Conservation (phyloP, 2,113 vertebrate species). For the Bungarus multicinctus region DNA sequence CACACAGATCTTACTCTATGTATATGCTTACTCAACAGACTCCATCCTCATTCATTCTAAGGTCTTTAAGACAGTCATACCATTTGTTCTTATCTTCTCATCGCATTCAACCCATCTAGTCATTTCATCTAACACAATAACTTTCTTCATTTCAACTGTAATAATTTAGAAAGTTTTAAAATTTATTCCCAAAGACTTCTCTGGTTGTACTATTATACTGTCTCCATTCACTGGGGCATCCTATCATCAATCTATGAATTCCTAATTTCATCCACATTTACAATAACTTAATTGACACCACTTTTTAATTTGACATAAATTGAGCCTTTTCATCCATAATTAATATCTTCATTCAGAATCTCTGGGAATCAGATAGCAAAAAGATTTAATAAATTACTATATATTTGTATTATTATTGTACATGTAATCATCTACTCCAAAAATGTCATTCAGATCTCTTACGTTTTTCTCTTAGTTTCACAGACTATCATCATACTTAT, state of each 20-base stretch:
- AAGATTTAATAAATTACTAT: neutral
- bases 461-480: neutral
- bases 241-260: neutral
- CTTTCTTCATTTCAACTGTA: neutral
- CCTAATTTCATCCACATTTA: neutral
- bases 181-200: neutral
- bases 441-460: neutral
- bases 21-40: neutral
- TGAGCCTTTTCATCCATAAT: neutral
- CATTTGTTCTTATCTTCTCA: neutral
- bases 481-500: neutral
- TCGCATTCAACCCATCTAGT: neutral
- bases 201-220: neutral
- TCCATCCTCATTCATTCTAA: neutral
- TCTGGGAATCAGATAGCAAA: neutral
- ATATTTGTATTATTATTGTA: neutral
- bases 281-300: neutral
- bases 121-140: neutral
- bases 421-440: neutral
- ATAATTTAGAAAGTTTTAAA: neutral
- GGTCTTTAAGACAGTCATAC: neutral
- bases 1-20: neutral
- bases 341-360: neutral
- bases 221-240: neutral
- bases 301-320: neutral